Conservation (phyloP, 1,140 invertebrate genomes). For the Alviniconcha marisindica region DNA sequence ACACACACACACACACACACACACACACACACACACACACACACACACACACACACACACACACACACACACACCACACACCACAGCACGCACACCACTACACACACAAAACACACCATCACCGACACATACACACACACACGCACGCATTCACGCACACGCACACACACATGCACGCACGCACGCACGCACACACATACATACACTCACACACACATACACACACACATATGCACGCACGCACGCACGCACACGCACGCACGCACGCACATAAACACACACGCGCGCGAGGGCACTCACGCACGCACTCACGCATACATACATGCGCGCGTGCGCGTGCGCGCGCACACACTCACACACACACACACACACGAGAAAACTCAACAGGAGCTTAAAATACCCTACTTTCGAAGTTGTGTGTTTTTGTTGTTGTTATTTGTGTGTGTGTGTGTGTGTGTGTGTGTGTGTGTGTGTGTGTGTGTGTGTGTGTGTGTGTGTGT, state of each 20-base stretch:
- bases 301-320: not conserved
- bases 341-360: not conserved
- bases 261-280: not conserved
- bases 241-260: not conserved
- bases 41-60: slow-evolving; percentile 30
- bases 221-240: not conserved
- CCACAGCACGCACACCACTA: not conserved
- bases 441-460: no score
- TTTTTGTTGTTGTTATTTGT: no score
- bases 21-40: slow-evolving; percentile 3
- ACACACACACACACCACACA: slow-evolving; percentile 11
- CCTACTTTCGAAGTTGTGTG: no score
- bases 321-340: not conserved
- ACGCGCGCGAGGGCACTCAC: not conserved
- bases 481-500: no score
- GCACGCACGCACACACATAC: not conserved
- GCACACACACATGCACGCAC: slow-evolving; percentile 19
- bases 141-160: not conserved
- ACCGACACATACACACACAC: not conserved
- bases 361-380: slow-evolving; percentile 1
- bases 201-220: not conserved
- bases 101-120: not conserved
- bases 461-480: no score
- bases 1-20: slow-evolving; percentile 21
- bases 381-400: no score